Evolutionary conservation across 1,140 invertebrate species (phyloP), one percentile per base, ranked within the genome.

Genomic region (Caenorhabditis briggsae): DNA sequence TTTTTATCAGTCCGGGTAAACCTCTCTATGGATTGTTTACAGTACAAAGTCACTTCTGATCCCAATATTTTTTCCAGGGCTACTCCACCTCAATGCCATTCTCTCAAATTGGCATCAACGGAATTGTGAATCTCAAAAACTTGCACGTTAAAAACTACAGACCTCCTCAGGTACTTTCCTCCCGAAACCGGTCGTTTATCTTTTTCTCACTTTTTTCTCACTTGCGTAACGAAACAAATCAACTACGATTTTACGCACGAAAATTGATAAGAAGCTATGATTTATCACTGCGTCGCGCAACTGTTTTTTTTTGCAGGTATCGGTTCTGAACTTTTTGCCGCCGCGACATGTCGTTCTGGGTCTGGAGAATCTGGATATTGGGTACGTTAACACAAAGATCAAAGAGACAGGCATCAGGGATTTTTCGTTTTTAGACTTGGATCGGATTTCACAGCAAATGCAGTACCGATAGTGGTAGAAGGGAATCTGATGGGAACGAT

Each of bases 291-390:
- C 12, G 11, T 14, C 6, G 23, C 33, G 23, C 23, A 64, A 14
- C n/a, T 41, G 61, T 33, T 65, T 25, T 43, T 61, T 48, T 43
- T 65, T 53, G 5, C 46, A 87, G 86, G 65, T 87, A 20, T 91
- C 91, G 8, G 70, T 88, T 78, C 87, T 92, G 43, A 83, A 88
- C 61, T 92, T 92, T 86, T 86, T 87, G 46, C 83, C 90, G 7
- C 91, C 91, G 25, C 86, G 87, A 2, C 90, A 78, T 48, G 86
- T 92, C 23, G 61, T 91, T 50, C 88, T 92, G 25, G 86, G 86
- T 23, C 82, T 92, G 25, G 90, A 92, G 48, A 90, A 92, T 46
- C 89, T 88, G 48, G 91, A 88, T 43, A 92, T 92, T 18, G 87
- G 88, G 91, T 92, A 87, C 55, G 89, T 86, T 65, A 48, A 23